phyloP scores from a whole-genome alignment of 2,113 vertebrate species.

The Elephas maximus region DNA sequence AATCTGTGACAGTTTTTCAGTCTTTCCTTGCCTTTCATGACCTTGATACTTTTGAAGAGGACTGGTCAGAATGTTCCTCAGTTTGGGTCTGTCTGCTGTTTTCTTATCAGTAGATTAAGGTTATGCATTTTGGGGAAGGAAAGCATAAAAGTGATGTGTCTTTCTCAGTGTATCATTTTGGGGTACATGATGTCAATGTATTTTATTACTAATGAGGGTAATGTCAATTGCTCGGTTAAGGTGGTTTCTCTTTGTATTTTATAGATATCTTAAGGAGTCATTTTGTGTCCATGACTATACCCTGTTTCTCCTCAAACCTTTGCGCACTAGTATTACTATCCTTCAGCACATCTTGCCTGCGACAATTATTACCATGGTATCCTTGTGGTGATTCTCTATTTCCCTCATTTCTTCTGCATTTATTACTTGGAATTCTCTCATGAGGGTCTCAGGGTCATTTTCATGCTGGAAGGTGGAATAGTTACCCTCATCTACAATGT shows the following conservation, averaged over 20 bases:
- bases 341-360: neutral
- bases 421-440: neutral
- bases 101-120: neutral
- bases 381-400: neutral
- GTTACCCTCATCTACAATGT: neutral
- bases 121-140: neutral
- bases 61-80: neutral
- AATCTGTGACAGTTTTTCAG: neutral
- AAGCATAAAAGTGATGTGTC: neutral
- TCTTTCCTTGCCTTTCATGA: neutral
- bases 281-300: neutral
- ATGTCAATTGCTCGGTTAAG: neutral
- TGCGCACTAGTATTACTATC: neutral
- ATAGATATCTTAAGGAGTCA: neutral
- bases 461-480: neutral
- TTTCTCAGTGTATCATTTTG: neutral
- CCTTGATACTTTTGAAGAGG: neutral
- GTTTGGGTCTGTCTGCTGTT: neutral
- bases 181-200: rapidly evolving
- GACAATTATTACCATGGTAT: neutral
- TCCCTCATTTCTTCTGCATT: neutral
- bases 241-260: neutral
- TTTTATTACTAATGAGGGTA: neutral
- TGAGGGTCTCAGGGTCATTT: neutral
- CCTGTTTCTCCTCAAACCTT: neutral